These are phyloP conservation scores for Rhagonycha fulva DNA, from an alignment of 2,888 invertebrate genomes.

Conservation along the genomic window DNA sequence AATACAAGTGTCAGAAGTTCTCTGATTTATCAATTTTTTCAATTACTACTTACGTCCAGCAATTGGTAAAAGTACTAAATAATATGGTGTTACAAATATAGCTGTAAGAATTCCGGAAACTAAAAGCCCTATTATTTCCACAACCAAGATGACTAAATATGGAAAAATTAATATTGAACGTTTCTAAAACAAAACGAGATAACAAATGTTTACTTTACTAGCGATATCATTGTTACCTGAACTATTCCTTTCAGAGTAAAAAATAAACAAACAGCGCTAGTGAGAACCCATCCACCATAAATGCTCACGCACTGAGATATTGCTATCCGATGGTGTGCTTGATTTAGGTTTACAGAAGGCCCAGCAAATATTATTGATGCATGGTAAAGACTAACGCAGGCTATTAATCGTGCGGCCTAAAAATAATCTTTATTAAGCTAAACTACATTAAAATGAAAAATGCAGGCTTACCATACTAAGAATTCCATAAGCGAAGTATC, in stretches of 20 bases:
- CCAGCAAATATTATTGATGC: background rate
- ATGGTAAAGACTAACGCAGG: background rate
- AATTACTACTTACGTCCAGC: background rate
- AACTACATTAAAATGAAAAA: background rate
- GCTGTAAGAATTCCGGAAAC: too few species aligned
- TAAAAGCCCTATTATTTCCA: background rate
- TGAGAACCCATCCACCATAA: background rate
- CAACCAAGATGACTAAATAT: background rate
- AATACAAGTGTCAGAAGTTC: too few species aligned
- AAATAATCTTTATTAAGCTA: background rate
- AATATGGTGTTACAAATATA: too few species aligned
- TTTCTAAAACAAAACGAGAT: background rate
- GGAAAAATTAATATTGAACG: constrained; percentile 5
- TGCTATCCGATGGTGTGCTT: fast-evolving
- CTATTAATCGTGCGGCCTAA: background rate
- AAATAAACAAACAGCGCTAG: background rate
- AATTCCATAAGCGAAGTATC: background rate
- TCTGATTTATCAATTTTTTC: background rate
- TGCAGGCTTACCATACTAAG: background rate
- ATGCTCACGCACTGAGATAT: background rate
- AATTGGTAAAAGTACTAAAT: too few species aligned
- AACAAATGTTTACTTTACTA: background rate
- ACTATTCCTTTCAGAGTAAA: background rate
- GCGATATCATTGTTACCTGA: background rate
- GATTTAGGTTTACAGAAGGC: background rate